These are phyloP conservation scores for Habrosyne pyritoides DNA, from an alignment of 2,888 invertebrate species.

Conservation along the genomic window DNA sequence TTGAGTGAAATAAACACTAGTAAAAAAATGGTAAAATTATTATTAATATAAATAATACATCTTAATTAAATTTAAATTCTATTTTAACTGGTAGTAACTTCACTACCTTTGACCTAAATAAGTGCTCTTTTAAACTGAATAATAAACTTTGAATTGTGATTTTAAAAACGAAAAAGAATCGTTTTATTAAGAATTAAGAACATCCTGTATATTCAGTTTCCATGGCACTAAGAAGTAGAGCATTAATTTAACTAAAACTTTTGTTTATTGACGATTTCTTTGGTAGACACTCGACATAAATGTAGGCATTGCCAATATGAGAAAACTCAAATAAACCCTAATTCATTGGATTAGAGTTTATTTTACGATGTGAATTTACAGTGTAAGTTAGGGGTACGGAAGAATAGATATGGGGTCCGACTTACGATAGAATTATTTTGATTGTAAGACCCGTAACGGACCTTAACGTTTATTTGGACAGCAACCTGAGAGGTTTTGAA, in stretches of 20 bases:
- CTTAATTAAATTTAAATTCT: too few species aligned
- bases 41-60: too few species aligned
- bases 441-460: slow-evolving; percentile 75
- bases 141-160: too few species aligned
- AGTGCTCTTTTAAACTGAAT: too few species aligned
- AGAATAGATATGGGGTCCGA: slow-evolving; percentile 81
- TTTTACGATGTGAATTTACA: slow-evolving; percentile 22
- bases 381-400: slow-evolving; percentile 61
- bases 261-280: slow-evolving; percentile 81
- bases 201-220: slow-evolving; percentile 48
- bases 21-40: too few species aligned
- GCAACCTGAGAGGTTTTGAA: slow-evolving; percentile 77
- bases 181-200: slow-evolving; percentile 19
- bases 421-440: slow-evolving; percentile 76
- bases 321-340: slow-evolving; percentile 30
- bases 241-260: slow-evolving; percentile 77
- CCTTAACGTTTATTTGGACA: slow-evolving; percentile 83
- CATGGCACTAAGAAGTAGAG: slow-evolving; percentile 54
- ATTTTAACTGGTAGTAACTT: too few species aligned
- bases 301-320: slow-evolving; percentile 20
- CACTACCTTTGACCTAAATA: too few species aligned
- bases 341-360: slow-evolving; percentile 18
- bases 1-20: too few species aligned
- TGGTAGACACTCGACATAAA: slow-evolving; percentile 71
- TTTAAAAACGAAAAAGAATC: too few species aligned